These are phyloP conservation scores for Fabriciana adippe DNA, from an alignment of 2,888 invertebrate genomes.

Conservation along the genomic window DNA sequence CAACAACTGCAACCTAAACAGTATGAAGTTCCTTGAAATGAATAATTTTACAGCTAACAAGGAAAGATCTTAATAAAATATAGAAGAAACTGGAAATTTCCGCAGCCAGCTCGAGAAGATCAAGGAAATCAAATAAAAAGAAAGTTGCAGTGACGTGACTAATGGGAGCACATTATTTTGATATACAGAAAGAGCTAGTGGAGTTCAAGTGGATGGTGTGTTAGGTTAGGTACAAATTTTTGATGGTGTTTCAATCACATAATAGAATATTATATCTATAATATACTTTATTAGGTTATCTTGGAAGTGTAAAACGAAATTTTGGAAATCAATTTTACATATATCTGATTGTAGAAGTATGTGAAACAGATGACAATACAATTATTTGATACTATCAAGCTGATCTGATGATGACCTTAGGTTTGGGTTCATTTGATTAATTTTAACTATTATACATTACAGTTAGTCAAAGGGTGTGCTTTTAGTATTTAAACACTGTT, in stretches of 20 bases:
- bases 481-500: too few relatives aligned
- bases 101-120: constrained; percentile 37
- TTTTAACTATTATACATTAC: too few relatives aligned
- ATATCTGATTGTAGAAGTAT: too few relatives aligned
- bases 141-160: constrained; percentile 55
- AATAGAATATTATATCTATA: constrained; percentile 14
- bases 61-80: constrained; percentile 23
- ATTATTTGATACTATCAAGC: too few relatives aligned
- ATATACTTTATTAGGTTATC: not conserved
- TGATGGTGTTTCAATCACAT: constrained; percentile 34
- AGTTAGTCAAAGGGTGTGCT: too few relatives aligned
- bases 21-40: too few relatives aligned
- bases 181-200: constrained; percentile 45
- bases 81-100: constrained; percentile 27
- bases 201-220: constrained; percentile 23
- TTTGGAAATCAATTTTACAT: too few relatives aligned
- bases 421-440: too few relatives aligned
- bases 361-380: too few relatives aligned
- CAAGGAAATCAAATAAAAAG: constrained; percentile 51
- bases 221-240: constrained; percentile 35
- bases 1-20: too few relatives aligned
- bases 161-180: constrained; percentile 57
- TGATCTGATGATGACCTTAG: too few relatives aligned
- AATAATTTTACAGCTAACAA: constrained; percentile 3
- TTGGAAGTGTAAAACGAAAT: not conserved